phyloP scores from a whole-genome alignment of 2,888 invertebrate genomes.

The Mystacides longicornis region DNA sequence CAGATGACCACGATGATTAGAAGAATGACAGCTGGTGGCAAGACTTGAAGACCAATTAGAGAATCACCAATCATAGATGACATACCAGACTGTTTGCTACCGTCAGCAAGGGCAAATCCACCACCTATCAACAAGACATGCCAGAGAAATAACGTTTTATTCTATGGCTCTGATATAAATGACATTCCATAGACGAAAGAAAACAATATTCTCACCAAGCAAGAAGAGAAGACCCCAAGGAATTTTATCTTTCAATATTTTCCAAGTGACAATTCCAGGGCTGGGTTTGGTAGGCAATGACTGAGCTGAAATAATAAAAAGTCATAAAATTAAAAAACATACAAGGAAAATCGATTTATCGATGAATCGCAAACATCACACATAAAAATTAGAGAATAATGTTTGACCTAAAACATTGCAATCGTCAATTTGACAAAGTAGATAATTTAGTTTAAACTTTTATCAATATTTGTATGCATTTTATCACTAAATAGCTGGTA shows the following conservation, averaged over 20 bases:
- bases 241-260: conserved; percentile 72
- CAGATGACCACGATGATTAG: conserved; percentile 71
- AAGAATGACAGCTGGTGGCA: conserved; percentile 59
- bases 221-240: conserved; percentile 88
- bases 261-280: conserved; percentile 74
- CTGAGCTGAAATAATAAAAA: conserved; percentile 30
- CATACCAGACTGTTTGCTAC: conserved; percentile 71
- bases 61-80: conserved; percentile 67
- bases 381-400: too few relatives aligned
- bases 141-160: too few relatives aligned
- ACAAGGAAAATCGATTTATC: too few relatives aligned
- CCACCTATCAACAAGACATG: conserved; percentile 58
- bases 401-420: too few relatives aligned
- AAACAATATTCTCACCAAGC: conserved; percentile 46
- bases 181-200: background rate
- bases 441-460: too few relatives aligned
- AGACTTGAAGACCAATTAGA: conserved; percentile 55
- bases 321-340: background rate
- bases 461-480: too few relatives aligned
- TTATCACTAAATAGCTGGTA: too few relatives aligned
- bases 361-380: too few relatives aligned
- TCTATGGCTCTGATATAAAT: too few relatives aligned
- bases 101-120: conserved; percentile 86
- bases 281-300: conserved; percentile 54
- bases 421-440: too few relatives aligned